Base-by-base conservation (phyloP, 2,113 vertebrate genomes). In the Cariama cristata region DNA sequence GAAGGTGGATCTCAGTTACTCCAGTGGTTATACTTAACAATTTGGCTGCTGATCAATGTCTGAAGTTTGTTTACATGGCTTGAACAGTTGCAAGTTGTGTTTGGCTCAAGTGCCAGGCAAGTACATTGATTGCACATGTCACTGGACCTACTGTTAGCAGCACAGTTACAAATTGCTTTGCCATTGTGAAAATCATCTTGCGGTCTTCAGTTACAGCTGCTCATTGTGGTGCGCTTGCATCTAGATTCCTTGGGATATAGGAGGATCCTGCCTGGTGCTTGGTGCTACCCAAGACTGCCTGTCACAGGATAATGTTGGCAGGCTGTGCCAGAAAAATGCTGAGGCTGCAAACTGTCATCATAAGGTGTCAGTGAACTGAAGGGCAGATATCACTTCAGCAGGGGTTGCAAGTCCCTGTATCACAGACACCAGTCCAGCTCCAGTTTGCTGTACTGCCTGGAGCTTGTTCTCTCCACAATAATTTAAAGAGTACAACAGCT, bases 291-390 rank as follows among this genome's bases (percentile, higher is more conserved):
- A 56, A 35, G 44, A 22, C 15, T 67, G 22, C 44, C 7, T 58
- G 27, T 88, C 24, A 6, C 2, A 2, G 45, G 9, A 3, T 79
- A 16, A 38, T 3, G 4, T 42, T 0, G 0, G 7, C 30, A 81
- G 40, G 5, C 49, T 71, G 4, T 63, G n/a, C 38, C 49, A 84
- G 52, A 45, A 73, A 72, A 80, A 4, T 22, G 3, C 18, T 64
- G 17, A 50, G 17, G 11, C 35, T 93, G 50, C 2, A 1, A 66
- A 45, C 28, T 55, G 6, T 50, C 32, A 6, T 44, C 7, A 4
- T 33, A 28, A 55, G n/a, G 12, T 18, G 1, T 13, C 2, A 0
- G 21, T 38, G 32, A 62, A 23, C 40, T 27, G 16, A 77, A 89
- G 19, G 21, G 38, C 50, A 90, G 32, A 19, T 21, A n/a, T 0